Conservation (phyloP, 2,113 vertebrate genomes). For the Copsychus sechellarum region DNA sequence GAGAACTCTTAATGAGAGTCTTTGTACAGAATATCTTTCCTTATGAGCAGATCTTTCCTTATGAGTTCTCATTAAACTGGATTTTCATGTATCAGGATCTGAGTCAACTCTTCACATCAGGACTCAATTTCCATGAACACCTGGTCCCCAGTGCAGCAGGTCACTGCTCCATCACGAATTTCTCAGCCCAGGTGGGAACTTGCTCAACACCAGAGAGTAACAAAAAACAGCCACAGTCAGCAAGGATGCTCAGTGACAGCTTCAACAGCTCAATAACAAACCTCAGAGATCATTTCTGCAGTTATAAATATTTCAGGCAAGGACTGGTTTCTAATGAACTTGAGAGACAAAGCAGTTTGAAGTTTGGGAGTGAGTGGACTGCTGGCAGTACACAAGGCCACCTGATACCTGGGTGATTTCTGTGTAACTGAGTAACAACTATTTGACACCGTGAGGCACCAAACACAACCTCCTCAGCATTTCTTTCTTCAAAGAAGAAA, state of each 20-base stretch:
- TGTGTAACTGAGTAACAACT: neutral
- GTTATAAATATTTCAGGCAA: neutral
- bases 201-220: neutral
- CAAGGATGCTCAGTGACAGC: neutral
- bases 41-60: neutral
- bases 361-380: neutral
- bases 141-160: neutral
- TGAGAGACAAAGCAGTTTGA: neutral
- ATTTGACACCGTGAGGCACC: neutral
- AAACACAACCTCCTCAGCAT: neutral
- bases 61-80: neutral
- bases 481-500: neutral
- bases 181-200: neutral
- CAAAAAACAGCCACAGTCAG: neutral
- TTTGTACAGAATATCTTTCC: neutral
- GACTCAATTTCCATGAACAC: rapidly evolving
- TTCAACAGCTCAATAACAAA: neutral
- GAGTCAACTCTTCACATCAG: neutral
- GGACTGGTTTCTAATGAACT: neutral
- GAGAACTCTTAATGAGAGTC: neutral
- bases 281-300: neutral
- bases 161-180: neutral
- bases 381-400: neutral
- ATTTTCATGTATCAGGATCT: neutral
- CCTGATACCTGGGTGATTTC: neutral